Evolutionary conservation across 2,113 vertebrate species (phyloP).

Genomic region (Pan troglodytes): DNA sequence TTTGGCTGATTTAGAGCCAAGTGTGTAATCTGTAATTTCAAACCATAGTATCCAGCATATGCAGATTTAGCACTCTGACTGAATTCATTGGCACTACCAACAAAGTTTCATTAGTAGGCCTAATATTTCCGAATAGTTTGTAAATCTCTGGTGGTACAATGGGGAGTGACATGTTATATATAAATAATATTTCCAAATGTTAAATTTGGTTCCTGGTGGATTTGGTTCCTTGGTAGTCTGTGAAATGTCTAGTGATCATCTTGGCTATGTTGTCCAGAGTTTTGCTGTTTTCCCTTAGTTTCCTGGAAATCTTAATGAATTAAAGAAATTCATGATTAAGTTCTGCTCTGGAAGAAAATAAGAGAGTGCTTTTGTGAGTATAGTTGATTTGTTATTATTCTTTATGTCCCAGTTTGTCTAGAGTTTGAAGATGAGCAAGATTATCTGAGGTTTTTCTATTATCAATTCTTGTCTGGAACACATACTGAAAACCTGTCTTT

Average conservation of each 20-base stretch:
- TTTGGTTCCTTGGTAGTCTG: background rate
- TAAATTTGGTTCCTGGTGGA: conserved; percentile 15
- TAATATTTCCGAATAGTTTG: conserved; percentile 50
- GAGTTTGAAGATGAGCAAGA: background rate
- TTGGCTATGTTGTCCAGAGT: background rate
- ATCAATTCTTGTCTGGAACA: background rate
- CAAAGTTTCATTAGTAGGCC: conserved; percentile 19
- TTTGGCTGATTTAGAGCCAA: conserved; percentile 6
- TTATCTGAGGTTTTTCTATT: background rate
- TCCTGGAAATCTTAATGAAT: conserved; percentile 57
- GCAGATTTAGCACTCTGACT: background rate
- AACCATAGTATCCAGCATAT: background rate
- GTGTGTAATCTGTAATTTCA: background rate
- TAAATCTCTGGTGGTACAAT: conserved; percentile 22
- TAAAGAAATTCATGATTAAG: conserved; percentile 11
- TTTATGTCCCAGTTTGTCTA: background rate
- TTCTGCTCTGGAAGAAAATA: conserved; percentile 7
- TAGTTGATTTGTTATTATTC: background rate
- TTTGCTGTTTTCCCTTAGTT: background rate
- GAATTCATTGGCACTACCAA: conserved; percentile 33
- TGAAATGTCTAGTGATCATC: background rate
- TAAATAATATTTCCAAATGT: conserved; percentile 52
- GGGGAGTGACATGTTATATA: conserved; percentile 22
- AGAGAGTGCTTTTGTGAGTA: conserved; percentile 17
- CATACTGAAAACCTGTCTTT: background rate